Percentiles rank a stretch among this genome's conserved stretches.
These are phyloP conservation scores for Nerophis ophidion DNA, from an alignment of 2,113 vertebrate species.

Conservation along the genomic window DNA sequence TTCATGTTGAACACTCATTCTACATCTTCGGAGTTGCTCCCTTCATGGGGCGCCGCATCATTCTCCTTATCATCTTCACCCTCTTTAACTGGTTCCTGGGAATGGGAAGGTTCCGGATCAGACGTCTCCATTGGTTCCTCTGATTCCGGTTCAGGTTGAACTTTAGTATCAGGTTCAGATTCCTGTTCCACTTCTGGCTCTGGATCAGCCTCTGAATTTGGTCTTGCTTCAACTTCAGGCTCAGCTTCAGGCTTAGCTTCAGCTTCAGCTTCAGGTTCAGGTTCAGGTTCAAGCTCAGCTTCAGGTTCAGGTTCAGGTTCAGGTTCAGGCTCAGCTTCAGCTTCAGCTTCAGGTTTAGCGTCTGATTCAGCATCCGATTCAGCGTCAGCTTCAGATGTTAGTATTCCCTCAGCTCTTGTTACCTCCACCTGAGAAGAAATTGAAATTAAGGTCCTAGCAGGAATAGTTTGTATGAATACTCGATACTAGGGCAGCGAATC, in stretches of 20 bases:
- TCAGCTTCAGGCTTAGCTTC: not conserved
- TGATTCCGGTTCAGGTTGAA: not conserved
- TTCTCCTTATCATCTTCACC: constrained; percentile 39
- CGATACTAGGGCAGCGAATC: too few relatives aligned
- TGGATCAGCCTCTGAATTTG: not conserved
- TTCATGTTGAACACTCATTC: constrained; percentile 23
- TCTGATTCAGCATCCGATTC: not conserved
- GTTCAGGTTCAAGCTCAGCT: constrained; percentile 8
- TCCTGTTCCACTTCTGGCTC: not conserved
- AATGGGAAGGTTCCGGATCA: constrained; percentile 17
- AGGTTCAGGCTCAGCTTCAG: not conserved
- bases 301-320: not conserved
- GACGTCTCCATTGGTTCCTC: constrained; percentile 64
- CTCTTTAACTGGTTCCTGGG: constrained; percentile 26
- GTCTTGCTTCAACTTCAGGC: not conserved
- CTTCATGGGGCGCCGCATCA: not conserved
- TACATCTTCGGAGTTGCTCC: constrained; percentile 23
- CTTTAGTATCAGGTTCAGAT: not conserved
- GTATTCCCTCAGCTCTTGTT: constrained; percentile 5
- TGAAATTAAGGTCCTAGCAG: not conserved
- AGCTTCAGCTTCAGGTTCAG: not conserved
- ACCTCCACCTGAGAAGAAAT: constrained; percentile 46
- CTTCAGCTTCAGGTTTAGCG: not conserved
- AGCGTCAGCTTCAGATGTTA: constrained; percentile 4
- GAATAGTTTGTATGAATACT: not conserved